Conservation (phyloP, 2,888 invertebrate genomes). For the Hermaeophaga mercurialis region DNA sequence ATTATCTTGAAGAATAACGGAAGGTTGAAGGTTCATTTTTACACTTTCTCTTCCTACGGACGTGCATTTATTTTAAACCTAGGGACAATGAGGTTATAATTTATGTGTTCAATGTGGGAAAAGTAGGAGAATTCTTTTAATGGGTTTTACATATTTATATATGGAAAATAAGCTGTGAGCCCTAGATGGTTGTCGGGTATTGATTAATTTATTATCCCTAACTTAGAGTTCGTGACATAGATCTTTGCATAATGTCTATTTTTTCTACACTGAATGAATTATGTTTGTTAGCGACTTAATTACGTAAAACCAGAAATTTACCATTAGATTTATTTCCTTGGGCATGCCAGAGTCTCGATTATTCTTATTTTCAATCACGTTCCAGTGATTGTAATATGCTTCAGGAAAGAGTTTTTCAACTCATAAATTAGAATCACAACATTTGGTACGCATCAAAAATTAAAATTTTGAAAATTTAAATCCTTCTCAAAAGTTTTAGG, state of each 20-base stretch:
- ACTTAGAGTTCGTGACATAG: constrained; percentile 27
- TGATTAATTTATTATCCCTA: constrained; percentile 28
- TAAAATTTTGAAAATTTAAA: too few species aligned
- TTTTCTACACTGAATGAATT: constrained; percentile 4
- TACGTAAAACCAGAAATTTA: constrained; percentile 13
- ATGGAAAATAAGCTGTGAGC: constrained; percentile 24
- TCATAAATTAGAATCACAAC: too few species aligned
- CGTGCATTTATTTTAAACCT: constrained; percentile 19
- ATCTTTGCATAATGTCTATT: constrained; percentile 19
- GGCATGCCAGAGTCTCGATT: constrained; percentile 1
- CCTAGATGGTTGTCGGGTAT: constrained; percentile 23
- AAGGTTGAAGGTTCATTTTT: background rate
- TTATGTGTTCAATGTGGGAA: constrained; percentile 26
- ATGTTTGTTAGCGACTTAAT: constrained; percentile 10
- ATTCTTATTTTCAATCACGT: constrained; percentile 7
- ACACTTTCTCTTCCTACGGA: constrained; percentile 14
- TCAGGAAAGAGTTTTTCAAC: too few species aligned
- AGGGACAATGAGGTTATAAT: constrained; percentile 28
- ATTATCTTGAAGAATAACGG: too few species aligned
- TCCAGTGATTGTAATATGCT: too few species aligned
- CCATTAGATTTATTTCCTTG: constrained; percentile 9
- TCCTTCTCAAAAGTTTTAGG: too few species aligned
- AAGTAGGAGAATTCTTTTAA: constrained; percentile 26
- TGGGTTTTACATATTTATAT: constrained; percentile 29
- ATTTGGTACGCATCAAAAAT: too few species aligned